Base-by-base conservation (phyloP, 2,113 vertebrate genomes). In the Campylorhamphus procurvoides region DNA sequence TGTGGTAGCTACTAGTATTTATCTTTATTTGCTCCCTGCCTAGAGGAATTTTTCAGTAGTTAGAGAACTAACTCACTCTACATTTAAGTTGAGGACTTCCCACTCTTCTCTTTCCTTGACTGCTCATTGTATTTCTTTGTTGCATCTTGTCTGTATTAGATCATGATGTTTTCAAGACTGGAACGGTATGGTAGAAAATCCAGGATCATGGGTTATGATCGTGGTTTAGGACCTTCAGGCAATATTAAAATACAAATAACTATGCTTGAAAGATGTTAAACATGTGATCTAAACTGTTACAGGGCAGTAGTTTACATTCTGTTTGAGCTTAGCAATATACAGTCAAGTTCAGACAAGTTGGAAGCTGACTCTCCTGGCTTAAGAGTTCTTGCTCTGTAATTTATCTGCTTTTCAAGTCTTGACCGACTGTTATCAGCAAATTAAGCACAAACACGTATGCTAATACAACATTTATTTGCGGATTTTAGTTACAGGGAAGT, bases 271-370 rank as follows among this genome's bases (percentile, higher is more conserved):
- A 92, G 73, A 76, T 73, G 64, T 73, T 64, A 60, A 78, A 62
- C 80, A 23, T 89, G 82, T 66, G 76, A 91, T 88, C 63, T 92
- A 53, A 95, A 60, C 67, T 94, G 79, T 94, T 94, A 64, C 18
- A 72, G 92, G 80, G 47, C 66, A 94, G 84, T 73, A 94, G 95
- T 92, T 96, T 94, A 87, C 52, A 53, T 96, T 94, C 80, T 80
- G 33, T 73, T 85, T 3, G 3, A 91, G 84, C 33, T 68, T 87
- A 69, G 80, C 71, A 78, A n/a, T 66, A 58, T 18, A 15, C 69
- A 73, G 80, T 84, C 96, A 84, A 84, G 94, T 93, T 93, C 73
- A 79, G 84, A 92, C 95, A 95, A 85, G 95, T 60, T 87, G 84
- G 29, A 76, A 89, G 46, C 31, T 81, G 83, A 23, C 69, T 94